Base-by-base conservation (phyloP, 2,888 invertebrate species). In the Cylindroiulus punctatus region DNA sequence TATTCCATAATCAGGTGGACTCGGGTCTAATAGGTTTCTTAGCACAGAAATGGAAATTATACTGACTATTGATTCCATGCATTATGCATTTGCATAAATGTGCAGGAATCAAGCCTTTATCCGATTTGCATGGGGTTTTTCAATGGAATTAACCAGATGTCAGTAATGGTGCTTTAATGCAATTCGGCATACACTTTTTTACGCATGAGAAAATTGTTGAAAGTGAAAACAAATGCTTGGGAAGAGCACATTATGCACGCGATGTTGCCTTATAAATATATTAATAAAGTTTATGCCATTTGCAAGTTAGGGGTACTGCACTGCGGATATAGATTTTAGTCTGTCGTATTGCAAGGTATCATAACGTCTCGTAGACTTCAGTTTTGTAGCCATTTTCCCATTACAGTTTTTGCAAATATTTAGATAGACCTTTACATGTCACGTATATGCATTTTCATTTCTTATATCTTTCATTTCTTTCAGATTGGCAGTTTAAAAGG, bases 401-500 rank as follows among this genome's bases (percentile, higher is more conserved):
- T 44, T n/a, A 3, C 19, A 52, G 8, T 10, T 30, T 1, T n/a
- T 19, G 3, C n/a, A 2, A 52, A 52, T n/a, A n/a, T n/a, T n/a
- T n/a, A n/a, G n/a, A n/a, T 30, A 12, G 14, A 76, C 26, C 2
- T 76, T 32, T 14, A 2, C 32, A 0, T 30, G 26, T 32, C 76
- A 17, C 10, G 12, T 17, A 14, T 30, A 2, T 26, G 26, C 30
- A 76, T 76, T 84, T 86, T 84, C 84, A 82, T 84, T 81, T 84
- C 42, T 86, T 52, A n/a, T 87, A n/a, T 40, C n/a, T 83, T 83
- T 40, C 42, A 90, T 90, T 92, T 93, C 90, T 95, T 95, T 87
- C 94, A 98, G 98, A 96, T 98, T 91, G 97, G 97, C 88, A 94
- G 96, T 88, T 92, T 98, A 90, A 94, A 95, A 90, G 94, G 95